Evolutionary conservation across 2,113 vertebrate species (phyloP).

Genomic region (Dicrurus megarhynchus): DNA sequence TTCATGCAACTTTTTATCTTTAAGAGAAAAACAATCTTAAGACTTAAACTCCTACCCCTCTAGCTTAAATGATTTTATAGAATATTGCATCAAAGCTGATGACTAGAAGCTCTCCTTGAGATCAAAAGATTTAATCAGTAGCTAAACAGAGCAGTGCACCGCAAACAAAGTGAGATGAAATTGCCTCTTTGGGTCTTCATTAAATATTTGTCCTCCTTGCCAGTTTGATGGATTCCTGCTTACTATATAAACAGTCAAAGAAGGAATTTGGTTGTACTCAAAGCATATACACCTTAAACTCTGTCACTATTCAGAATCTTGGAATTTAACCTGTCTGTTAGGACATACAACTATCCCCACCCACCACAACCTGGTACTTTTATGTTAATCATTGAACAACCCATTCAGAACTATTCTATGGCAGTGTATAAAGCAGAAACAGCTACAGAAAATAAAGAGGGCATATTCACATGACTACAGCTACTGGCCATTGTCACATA

Average conservation of each 20-base stretch:
- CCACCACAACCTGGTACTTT: background rate
- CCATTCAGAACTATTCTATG: background rate
- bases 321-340: background rate
- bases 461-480: background rate
- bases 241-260: background rate
- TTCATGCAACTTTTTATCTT: background rate
- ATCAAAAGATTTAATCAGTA: background rate
- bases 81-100: background rate
- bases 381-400: background rate
- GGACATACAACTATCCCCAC: background rate
- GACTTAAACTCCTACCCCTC: background rate
- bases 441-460: background rate
- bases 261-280: background rate
- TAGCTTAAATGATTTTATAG: background rate
- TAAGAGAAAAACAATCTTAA: background rate
- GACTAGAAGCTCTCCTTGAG: background rate
- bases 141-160: background rate
- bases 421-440: background rate
- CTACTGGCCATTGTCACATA: background rate
- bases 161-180: background rate
- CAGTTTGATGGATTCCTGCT: background rate
- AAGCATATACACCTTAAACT: background rate
- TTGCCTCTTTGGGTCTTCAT: background rate
- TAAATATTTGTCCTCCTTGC: slow-evolving; percentile 22
- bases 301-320: background rate